These are phyloP conservation scores for Aphelinus atriplicis DNA, from an alignment of 1,140 invertebrate species.

Conservation along the genomic window DNA sequence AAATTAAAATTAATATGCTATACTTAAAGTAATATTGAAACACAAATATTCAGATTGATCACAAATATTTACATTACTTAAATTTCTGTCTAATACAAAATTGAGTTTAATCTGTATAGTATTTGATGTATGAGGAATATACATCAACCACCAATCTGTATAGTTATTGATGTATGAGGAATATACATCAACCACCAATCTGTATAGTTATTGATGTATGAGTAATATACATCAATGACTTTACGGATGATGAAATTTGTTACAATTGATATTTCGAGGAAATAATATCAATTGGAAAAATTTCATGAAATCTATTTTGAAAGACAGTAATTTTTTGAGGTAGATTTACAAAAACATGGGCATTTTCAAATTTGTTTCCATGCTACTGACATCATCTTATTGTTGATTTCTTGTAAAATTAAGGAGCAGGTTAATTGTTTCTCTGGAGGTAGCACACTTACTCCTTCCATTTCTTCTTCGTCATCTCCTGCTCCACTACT, in stretches of 20 bases:
- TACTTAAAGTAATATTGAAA: no score
- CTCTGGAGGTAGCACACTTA: slow-evolving; percentile 65
- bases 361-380: slow-evolving; percentile 71
- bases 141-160: slow-evolving; percentile 5
- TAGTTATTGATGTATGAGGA: neutral
- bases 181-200: slow-evolving; percentile 1
- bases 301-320: no score
- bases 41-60: no score
- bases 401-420: slow-evolving; percentile 78
- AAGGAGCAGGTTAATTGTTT: slow-evolving; percentile 70
- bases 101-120: neutral
- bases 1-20: no score
- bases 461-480: slow-evolving; percentile 69
- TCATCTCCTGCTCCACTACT: slow-evolving; percentile 65
- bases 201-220: neutral
- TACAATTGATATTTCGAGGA: no score
- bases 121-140: slow-evolving; percentile 2
- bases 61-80: no score
- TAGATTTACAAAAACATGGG: neutral
- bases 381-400: slow-evolving; percentile 75
- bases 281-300: no score
- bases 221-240: slow-evolving; percentile 8
- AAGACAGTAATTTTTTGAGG: neutral
- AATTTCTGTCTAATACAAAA: no score
- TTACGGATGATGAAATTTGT: no score